These are phyloP conservation scores for Triplophysa bombifrons DNA, from an alignment of 2,797 vertebrate species.

Conservation along the genomic window DNA sequence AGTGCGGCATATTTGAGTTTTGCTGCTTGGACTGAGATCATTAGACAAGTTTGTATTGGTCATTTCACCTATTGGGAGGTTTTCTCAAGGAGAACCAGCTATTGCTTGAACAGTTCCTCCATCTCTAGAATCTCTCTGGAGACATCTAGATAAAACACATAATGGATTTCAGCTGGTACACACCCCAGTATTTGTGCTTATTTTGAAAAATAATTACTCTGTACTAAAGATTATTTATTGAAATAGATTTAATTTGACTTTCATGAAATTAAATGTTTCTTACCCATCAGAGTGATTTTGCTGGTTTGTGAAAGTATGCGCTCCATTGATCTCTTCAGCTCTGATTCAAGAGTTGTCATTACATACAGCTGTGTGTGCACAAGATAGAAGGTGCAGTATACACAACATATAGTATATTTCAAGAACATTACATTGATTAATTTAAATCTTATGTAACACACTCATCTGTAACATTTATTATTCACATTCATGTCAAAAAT, in stretches of 20 bases:
- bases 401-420: too few relatives aligned
- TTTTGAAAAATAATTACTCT: too few relatives aligned
- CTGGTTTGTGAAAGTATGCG: neutral
- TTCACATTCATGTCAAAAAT: too few relatives aligned
- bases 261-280: neutral
- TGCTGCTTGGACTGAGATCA: too few relatives aligned
- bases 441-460: neutral
- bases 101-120: neutral
- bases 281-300: neutral
- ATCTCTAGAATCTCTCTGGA: neutral
- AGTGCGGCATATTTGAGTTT: too few relatives aligned
- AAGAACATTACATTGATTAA: neutral
- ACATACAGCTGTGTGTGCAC: neutral
- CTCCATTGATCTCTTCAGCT: neutral
- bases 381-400: neutral
- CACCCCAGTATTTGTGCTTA: too few relatives aligned
- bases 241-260: neutral
- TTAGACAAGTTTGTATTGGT: too few relatives aligned
- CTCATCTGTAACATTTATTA: too few relatives aligned
- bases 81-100: neutral
- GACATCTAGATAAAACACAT: slow-evolving; percentile 8
- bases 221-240: too few relatives aligned
- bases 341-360: neutral
- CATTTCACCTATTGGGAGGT: neutral
- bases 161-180: neutral